A percentile compares a stretch with the other conserved stretches of the same genome.
phyloP scores from a whole-genome alignment of 1,140 invertebrate species.

The Bombyx mori region ASM3026992v2 NC_085112.1:6123501-6124000 shows the following conservation, averaged over 20 bases:
- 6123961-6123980: too few species aligned
- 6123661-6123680: conserved; percentile 72
- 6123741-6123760: conserved; percentile 68
- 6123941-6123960: too few species aligned
- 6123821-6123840: too few species aligned
- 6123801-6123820: too few species aligned
- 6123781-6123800: too few species aligned
- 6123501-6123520: conserved; percentile 66
- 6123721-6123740: conserved; percentile 61
- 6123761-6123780: conserved; percentile 52
- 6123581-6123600: conserved; percentile 20
- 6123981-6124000: too few species aligned
- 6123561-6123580: conserved; percentile 49
- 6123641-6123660: conserved; percentile 50
- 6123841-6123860: too few species aligned
- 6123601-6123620: conserved; percentile 5
- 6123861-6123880: too few species aligned
- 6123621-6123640: conserved; percentile 27
- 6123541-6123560: conserved; percentile 61
- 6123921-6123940: too few species aligned
- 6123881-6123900: too few species aligned
- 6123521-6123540: conserved; percentile 70
- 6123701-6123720: conserved; percentile 68
- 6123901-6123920: too few species aligned
- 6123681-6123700: conserved; percentile 71